A percentile compares a stretch with the other conserved stretches of the same genome.
Conservation (phyloP, 2,113 vertebrate genomes). For the Gyps fulvus region DNA sequence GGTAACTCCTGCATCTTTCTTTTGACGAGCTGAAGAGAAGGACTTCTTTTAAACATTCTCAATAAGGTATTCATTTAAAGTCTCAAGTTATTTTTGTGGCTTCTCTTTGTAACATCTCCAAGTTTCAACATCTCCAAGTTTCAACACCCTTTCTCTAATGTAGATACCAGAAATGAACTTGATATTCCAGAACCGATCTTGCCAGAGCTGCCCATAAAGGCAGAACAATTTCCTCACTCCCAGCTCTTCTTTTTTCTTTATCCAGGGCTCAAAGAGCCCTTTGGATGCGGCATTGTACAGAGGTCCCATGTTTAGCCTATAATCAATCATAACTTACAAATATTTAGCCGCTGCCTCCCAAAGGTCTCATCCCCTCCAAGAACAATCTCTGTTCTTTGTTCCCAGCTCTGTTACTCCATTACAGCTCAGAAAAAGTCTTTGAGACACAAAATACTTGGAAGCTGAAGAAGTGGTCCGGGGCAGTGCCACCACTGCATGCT, state of each 20-base stretch:
- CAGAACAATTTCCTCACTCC: background rate
- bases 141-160: background rate
- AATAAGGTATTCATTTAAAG: background rate
- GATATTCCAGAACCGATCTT: conserved; percentile 6
- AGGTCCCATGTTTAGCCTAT: background rate
- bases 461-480: background rate
- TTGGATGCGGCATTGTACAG: background rate
- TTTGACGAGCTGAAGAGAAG: background rate
- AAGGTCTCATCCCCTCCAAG: background rate
- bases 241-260: background rate
- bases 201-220: background rate
- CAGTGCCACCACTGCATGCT: background rate
- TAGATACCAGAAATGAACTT: conserved; percentile 38
- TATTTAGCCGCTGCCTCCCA: background rate
- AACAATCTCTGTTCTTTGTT: conserved; percentile 11
- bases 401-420: background rate
- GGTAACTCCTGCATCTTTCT: background rate
- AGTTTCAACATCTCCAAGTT: background rate
- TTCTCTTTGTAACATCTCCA: conserved; percentile 13
- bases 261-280: background rate
- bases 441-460: background rate
- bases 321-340: conserved; percentile 29
- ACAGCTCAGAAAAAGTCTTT: background rate
- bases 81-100: background rate
- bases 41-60: background rate